Evolutionary conservation across 2,888 invertebrate species (phyloP), one percentile per base, ranked within the genome.

Genomic region (Bugulina stolonifera): DNA sequence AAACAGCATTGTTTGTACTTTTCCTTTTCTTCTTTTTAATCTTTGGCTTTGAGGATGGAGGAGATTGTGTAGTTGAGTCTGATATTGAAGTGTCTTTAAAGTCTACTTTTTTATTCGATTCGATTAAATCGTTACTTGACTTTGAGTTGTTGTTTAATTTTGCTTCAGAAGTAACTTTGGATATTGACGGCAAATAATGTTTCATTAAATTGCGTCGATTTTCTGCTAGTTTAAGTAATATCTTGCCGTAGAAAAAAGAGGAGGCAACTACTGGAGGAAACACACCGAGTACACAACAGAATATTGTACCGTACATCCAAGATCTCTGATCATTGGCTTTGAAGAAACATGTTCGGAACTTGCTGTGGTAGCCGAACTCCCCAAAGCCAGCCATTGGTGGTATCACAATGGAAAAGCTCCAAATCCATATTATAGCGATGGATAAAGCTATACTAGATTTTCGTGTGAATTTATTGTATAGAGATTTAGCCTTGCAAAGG

Each of bases 271-370:
- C 64, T 22, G 64, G 64, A 14, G 64, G 64, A 32, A 64, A 64
- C 3, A 64, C 64, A 29, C 64, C 64, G 14, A 64, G 34, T 25
- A 70, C 70, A 32, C 52, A 70, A 25, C 43, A 54, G 32, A 70
- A 70, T 3, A 43, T 70, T 43, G 54, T 54, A 29, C 70, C 70
- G 70, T 70, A 70, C 70, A 54, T 54, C 52, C 54, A 70, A 23
- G 52, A 54, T 25, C 29, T 25, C 18, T 54, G n/a, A 29, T 70
- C 70, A 29, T 70, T 54, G 10, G 70, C 70, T 43, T 43, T 70
- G 52, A 70, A 70, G 70, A 70, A 70, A 25, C 70, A 70, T 27
- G 52, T 54, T 25, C 70, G 3, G 23, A 70, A 54, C 52, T 70
- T 70, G 35, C n/a, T 25, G 52, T 70, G 70, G 52, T 70, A 70